phyloP scores from a whole-genome alignment of 2,113 vertebrate genomes.

The Callospermophilus lateralis region DNA sequence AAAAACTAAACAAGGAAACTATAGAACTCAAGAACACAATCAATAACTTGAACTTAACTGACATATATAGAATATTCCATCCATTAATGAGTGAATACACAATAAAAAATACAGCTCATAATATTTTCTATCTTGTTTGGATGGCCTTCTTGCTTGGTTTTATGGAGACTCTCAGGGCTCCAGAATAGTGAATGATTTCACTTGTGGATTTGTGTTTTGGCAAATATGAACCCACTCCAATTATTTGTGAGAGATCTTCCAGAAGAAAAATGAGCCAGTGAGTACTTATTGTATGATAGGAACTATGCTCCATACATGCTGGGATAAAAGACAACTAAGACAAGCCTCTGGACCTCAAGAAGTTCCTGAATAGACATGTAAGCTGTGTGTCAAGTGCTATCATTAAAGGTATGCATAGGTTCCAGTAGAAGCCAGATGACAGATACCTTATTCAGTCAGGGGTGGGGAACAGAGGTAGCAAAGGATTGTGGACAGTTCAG shows the following conservation, averaged over 20 bases:
- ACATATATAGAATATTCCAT: no score
- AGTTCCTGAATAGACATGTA: slow-evolving; percentile 21
- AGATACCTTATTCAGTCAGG: slow-evolving; percentile 32
- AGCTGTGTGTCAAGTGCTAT: slow-evolving; percentile 48
- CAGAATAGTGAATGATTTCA: not conserved
- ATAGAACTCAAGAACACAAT: no score
- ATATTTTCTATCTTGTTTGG: slow-evolving; percentile 37
- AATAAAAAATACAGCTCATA: not conserved
- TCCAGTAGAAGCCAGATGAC: slow-evolving; percentile 44
- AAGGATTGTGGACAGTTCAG: slow-evolving; percentile 59
- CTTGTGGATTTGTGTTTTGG: slow-evolving; percentile 20
- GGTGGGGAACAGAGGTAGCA: not conserved
- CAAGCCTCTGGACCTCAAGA: slow-evolving; percentile 48
- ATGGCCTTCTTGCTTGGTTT: not conserved
- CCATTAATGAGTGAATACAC: no score
- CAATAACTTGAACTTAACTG: no score
- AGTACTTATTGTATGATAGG: not conserved
- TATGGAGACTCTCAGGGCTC: not conserved
- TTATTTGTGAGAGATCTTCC: slow-evolving; percentile 23
- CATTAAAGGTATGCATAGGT: slow-evolving; percentile 36
- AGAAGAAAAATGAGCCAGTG: slow-evolving; percentile 27
- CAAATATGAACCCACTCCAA: not conserved
- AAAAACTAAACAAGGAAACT: no score
- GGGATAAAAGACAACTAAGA: slow-evolving; percentile 19
- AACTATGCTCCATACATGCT: not conserved